These are phyloP conservation scores for Muraenolepis orangiensis DNA, from an alignment of 2,797 vertebrate genomes.

Conservation along the genomic window DNA sequence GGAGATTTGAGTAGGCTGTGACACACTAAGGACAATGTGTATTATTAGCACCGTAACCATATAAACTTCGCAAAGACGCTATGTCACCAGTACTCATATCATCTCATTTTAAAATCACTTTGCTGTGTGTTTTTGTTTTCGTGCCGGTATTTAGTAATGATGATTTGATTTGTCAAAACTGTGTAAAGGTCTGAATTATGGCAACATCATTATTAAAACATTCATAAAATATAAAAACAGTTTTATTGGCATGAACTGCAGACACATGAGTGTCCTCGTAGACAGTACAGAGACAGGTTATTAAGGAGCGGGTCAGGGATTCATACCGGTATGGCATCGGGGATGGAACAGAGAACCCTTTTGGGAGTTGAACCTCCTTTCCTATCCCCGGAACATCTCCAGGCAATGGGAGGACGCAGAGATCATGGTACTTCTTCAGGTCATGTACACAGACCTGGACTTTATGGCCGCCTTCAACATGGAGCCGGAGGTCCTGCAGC, in stretches of 20 bases:
- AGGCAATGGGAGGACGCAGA: slow-evolving; percentile 83
- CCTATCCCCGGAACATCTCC: slow-evolving; percentile 21
- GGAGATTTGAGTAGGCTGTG: not conserved
- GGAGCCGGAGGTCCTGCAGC: slow-evolving; percentile 73
- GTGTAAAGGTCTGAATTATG: too few relatives aligned
- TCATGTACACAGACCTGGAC: slow-evolving; percentile 80
- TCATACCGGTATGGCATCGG: not conserved
- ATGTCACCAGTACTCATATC: not conserved
- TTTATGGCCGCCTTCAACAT: slow-evolving; percentile 74
- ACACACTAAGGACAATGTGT: not conserved
- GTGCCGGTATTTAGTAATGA: too few relatives aligned
- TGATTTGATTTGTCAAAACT: too few relatives aligned
- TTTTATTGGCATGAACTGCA: too few relatives aligned
- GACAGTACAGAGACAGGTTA: too few relatives aligned
- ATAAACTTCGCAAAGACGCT: not conserved
- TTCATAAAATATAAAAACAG: too few relatives aligned
- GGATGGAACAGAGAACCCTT: not conserved
- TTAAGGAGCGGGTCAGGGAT: not conserved
- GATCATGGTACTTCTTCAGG: slow-evolving; percentile 80
- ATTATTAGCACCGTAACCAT: not conserved
- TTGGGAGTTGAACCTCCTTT: not conserved
- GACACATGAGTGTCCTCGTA: too few relatives aligned
- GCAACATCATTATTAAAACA: too few relatives aligned
- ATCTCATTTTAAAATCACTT: too few relatives aligned
- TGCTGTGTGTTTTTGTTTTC: not conserved